Conservation (phyloP, 2,797 vertebrate species). For the Chromis chromis region DNA sequence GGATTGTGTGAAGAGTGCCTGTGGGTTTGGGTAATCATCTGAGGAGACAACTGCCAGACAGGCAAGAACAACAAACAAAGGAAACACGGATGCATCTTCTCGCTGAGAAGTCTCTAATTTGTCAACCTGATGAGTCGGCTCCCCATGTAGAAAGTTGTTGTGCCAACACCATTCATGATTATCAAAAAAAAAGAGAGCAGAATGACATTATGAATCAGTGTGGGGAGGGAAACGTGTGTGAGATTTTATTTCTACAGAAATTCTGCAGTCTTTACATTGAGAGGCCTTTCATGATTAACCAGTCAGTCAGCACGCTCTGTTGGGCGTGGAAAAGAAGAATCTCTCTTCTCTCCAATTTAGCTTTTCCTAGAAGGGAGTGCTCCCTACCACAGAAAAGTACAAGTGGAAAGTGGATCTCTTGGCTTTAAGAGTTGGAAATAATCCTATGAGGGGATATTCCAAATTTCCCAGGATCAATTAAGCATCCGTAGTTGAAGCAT, state of each 20-base stretch:
- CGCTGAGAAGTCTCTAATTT: slow-evolving; percentile 66
- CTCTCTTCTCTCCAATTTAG: not conserved
- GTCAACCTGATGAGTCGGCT: slow-evolving; percentile 48
- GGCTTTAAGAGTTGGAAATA: slow-evolving; percentile 21
- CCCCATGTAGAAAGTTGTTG: slow-evolving; percentile 27
- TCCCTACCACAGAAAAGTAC: slow-evolving; percentile 14
- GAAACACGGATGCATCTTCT: slow-evolving; percentile 56
- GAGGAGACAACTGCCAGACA: slow-evolving; percentile 76
- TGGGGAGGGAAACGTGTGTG: slow-evolving; percentile 5
- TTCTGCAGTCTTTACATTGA: slow-evolving; percentile 4
- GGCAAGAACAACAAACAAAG: slow-evolving; percentile 77
- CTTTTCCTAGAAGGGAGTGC: not conserved
- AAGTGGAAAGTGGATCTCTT: slow-evolving; percentile 22
- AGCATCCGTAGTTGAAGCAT: not conserved
- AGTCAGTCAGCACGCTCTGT: slow-evolving; percentile 5
- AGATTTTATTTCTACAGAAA: slow-evolving; percentile 14
- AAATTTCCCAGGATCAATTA: slow-evolving; percentile 11
- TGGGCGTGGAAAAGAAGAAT: slow-evolving; percentile 6
- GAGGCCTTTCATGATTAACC: slow-evolving; percentile 21
- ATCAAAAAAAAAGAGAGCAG: not conserved
- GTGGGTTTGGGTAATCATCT: slow-evolving; percentile 75
- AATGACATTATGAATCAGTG: not conserved
- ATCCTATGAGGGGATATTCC: slow-evolving; percentile 14
- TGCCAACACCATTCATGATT: slow-evolving; percentile 21
- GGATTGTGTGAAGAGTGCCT: slow-evolving; percentile 69